Evolutionary conservation across 2,113 vertebrate genomes (phyloP).

Genomic region (Brienomyrus brachyistius): DNA sequence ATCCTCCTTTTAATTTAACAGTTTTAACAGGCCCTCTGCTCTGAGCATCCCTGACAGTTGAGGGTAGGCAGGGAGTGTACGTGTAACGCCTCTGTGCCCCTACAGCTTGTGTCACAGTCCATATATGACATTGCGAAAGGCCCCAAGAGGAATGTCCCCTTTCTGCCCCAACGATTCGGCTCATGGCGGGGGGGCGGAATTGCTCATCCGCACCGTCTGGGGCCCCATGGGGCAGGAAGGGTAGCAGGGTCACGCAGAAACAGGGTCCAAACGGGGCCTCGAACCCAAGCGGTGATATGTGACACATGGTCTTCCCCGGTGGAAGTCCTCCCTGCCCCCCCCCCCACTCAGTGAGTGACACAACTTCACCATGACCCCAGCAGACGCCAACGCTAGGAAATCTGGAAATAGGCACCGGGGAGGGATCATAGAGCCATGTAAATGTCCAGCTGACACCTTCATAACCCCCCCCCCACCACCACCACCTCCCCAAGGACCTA

Average conservation of each 20-base stretch:
- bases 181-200: not conserved
- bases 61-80: not conserved
- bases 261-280: not conserved
- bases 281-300: not conserved
- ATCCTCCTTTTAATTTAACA: conserved; percentile 4
- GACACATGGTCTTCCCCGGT: not conserved
- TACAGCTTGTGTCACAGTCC: not conserved
- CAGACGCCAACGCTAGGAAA: not conserved
- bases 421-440: not conserved
- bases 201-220: not conserved
- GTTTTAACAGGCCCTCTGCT: not conserved
- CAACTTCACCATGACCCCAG: not conserved
- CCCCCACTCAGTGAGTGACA: conserved; percentile 1
- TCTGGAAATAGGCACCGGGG: not conserved
- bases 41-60: not conserved
- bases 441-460: not conserved
- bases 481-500: not conserved
- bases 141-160: not conserved
- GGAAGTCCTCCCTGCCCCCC: not conserved
- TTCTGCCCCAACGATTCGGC: not conserved
- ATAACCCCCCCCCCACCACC: not conserved
- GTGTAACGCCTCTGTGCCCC: not conserved
- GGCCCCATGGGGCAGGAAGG: not conserved
- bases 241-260: not conserved
- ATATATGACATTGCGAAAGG: not conserved